Conservation (phyloP, 2,797 vertebrate genomes). For the Trematomus bernacchii region DNA sequence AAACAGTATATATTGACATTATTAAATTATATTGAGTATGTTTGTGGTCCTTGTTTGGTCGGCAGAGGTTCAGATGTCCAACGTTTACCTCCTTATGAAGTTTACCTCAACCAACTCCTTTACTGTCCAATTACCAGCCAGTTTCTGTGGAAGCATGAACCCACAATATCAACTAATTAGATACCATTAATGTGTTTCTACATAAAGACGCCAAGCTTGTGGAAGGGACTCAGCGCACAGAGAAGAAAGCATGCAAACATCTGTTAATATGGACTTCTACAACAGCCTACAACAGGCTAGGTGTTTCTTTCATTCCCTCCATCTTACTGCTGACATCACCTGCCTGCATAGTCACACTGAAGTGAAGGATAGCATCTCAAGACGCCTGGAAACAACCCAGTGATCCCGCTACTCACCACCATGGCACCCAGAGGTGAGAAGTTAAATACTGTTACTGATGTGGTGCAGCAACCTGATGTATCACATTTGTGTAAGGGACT, state of each 20-base stretch:
- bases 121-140: constrained; percentile 19
- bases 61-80: constrained; percentile 41
- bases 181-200: not conserved
- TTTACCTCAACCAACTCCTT: constrained; percentile 7
- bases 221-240: constrained; percentile 1
- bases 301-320: not conserved
- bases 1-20: not conserved
- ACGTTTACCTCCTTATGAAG: constrained; percentile 2
- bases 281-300: not conserved
- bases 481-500: not conserved
- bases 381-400: not conserved
- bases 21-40: not conserved
- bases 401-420: not conserved
- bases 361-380: not conserved
- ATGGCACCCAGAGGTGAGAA: constrained; percentile 21
- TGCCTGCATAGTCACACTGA: constrained; percentile 8
- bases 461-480: not conserved
- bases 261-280: not conserved
- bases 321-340: not conserved
- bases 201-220: not conserved
- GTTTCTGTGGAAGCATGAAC: constrained; percentile 3
- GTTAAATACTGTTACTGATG: not conserved
- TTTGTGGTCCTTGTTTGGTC: constrained; percentile 51
- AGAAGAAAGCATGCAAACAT: constrained; percentile 1
- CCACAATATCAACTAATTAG: not conserved